Base-by-base conservation (phyloP, 2,113 vertebrate species). In the Pseudorasbora parva region DNA sequence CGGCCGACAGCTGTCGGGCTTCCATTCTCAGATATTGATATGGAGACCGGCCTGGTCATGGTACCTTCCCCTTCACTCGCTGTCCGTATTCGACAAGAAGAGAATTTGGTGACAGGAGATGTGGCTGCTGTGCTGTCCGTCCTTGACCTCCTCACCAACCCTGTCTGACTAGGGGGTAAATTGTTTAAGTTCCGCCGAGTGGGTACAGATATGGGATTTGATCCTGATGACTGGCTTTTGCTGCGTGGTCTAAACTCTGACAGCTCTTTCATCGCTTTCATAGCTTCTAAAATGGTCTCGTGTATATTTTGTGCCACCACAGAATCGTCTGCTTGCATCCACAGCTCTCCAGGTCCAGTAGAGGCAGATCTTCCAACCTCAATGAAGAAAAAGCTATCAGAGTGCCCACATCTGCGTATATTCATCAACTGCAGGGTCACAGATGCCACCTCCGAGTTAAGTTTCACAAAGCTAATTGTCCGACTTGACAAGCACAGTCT, bases 261-360 rank as follows among this genome's bases (percentile, higher is more conserved):
- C 75, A 97, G 94, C 94, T 98, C 98, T 92, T 98, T 98, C 93
- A 99, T 95, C 2, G 97, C 97, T 91, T 97, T 97, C 98, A 99
- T 99, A 10, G 97, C 97, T 91, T 98, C 98, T 87, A 99, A 69
- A 69, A 69, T 69, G 1, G 66, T 69, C 66, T 69, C 66, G 0
- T 69, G 66, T 69, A 69, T 69, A 69, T 69, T 69, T 69, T 69
- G 66, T 41, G 66, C 19, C 66, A 69, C 66, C 33, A 69, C 66
- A 69, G 86, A 86, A 98, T 99, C 98, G 45, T 99, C 98, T 0
- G 97, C 97, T 89, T 99, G 98, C 98, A 99, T 99, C 98, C 98
- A 99, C 15, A 99, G 91, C 93, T 99, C 98, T 1, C 98, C 97
- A 1, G 98, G 97, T 27, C 97, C 98, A 7, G 96, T 99, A 90